phyloP scores from a whole-genome alignment of 2,888 invertebrate species.

The Troilus luridus region DNA sequence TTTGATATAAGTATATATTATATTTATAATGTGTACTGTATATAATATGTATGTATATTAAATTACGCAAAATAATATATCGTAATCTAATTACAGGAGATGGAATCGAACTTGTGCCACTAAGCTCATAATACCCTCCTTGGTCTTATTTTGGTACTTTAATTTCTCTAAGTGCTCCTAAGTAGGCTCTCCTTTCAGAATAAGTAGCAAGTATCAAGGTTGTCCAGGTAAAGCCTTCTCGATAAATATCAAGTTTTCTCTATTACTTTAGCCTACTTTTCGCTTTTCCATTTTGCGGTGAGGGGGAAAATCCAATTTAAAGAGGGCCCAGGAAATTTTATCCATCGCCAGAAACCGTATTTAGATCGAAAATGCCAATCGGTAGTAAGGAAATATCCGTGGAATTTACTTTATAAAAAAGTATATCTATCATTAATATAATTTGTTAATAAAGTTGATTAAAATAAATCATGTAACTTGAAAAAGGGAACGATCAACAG shows the following conservation, averaged over 20 bases:
- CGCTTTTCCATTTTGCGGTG: neutral
- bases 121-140: neutral
- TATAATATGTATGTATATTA: too few relatives aligned
- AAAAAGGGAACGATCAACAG: too few relatives aligned
- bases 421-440: neutral
- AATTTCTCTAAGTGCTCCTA: neutral
- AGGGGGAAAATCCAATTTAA: neutral
- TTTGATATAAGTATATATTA: too few relatives aligned
- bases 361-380: neutral
- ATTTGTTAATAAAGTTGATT: too few relatives aligned
- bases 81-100: neutral
- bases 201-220: slow-evolving; percentile 1
- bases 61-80: neutral
- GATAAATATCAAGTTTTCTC: neutral
- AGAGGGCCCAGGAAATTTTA: neutral
- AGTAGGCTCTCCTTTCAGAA: neutral
- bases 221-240: neutral
- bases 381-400: neutral
- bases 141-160: neutral
- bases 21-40: too few relatives aligned
- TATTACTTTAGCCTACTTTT: slow-evolving; percentile 21
- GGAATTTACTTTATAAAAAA: neutral
- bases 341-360: neutral
- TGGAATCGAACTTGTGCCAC: neutral
- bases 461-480: too few relatives aligned